These are phyloP conservation scores for Venturia canescens DNA, from an alignment of 1,140 invertebrate species.

Conservation along the genomic window DNA sequence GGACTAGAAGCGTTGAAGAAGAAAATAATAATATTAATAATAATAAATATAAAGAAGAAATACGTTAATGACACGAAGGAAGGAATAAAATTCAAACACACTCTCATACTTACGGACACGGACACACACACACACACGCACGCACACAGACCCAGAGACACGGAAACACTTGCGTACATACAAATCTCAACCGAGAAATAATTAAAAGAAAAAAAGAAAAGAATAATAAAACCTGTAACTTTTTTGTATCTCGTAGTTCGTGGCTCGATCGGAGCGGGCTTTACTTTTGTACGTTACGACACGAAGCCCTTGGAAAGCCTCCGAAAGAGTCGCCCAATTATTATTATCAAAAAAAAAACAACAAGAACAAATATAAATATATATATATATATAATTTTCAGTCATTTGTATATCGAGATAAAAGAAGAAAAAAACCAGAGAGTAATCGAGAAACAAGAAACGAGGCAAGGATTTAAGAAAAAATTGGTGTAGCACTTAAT, in stretches of 20 bases:
- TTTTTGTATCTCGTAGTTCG: constrained; percentile 64
- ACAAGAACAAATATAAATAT: neutral
- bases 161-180: neutral
- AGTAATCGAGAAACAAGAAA: no score
- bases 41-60: constrained; percentile 32
- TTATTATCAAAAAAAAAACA: constrained; percentile 27
- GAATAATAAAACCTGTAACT: constrained; percentile 56
- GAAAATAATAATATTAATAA: constrained; percentile 12
- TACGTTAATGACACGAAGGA: constrained; percentile 6
- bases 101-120: neutral
- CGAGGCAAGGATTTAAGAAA: no score
- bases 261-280: constrained; percentile 49
- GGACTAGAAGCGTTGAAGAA: constrained; percentile 22
- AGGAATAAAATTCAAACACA: constrained; percentile 5
- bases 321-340: constrained; percentile 24
- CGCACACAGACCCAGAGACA: constrained; percentile 26
- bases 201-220: constrained; percentile 19
- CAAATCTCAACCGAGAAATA: constrained; percentile 1
- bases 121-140: neutral
- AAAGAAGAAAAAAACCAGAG: neutral
- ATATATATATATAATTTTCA: constrained; percentile 1
- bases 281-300: constrained; percentile 8
- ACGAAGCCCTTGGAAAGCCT: constrained; percentile 15
- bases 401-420: constrained; percentile 1
- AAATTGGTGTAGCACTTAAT: no score